Evolutionary conservation across 2,888 invertebrate species (phyloP).

Genomic region (Uropetala carovei): DNA sequence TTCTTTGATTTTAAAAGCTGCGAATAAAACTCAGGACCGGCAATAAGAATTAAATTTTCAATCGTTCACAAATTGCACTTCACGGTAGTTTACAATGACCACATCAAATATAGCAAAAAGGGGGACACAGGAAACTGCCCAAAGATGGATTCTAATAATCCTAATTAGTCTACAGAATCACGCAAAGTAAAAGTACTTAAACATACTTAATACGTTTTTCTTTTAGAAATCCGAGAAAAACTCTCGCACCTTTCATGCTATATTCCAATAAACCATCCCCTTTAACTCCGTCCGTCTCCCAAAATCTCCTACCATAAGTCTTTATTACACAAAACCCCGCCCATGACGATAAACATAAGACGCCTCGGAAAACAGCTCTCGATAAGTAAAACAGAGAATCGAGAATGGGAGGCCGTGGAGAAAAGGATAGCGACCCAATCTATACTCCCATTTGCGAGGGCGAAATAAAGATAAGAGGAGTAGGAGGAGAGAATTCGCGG

Average conservation of each 20-base stretch:
- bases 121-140: no score
- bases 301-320: conserved; percentile 54
- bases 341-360: conserved; percentile 56
- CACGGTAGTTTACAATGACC: no score
- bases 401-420: conserved; percentile 7
- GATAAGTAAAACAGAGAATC: conserved; percentile 42
- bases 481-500: neutral
- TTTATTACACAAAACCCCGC: conserved; percentile 44
- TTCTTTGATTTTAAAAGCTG: no score
- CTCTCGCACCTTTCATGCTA: conserved; percentile 36
- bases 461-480: conserved; percentile 44
- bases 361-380: conserved; percentile 27
- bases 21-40: no score
- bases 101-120: no score
- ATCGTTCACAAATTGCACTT: no score
- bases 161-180: neutral
- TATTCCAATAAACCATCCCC: conserved; percentile 29
- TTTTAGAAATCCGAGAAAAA: neutral
- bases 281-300: neutral
- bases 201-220: neutral
- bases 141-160: neutral
- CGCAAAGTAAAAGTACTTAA: neutral
- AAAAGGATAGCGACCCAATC: neutral
- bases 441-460: conserved; percentile 25
- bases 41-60: no score